Evolutionary conservation across 2,888 invertebrate genomes (phyloP), one percentile per base, ranked within the genome.

Genomic region (Anticlea derivata): DNA sequence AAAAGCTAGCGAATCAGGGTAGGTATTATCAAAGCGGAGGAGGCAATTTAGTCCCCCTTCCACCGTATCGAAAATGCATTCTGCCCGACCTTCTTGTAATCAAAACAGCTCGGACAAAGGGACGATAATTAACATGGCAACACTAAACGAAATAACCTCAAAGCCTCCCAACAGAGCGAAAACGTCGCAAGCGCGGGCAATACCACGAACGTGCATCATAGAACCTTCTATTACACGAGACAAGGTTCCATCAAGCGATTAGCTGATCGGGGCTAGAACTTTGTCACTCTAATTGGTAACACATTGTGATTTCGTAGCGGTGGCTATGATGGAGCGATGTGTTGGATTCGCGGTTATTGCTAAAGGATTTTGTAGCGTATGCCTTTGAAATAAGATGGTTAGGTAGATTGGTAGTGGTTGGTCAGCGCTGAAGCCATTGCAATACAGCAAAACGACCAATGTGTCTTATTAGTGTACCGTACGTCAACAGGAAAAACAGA

Each of bases 131-230:
- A 59, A 68, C 60, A 60, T 70, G 76, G 86, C 80, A 87, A 86
- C 80, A 83, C 80, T 52, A 58, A 63, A 39, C 41, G 63, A 69
- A 70, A 76, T 80, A 85, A 86, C 86, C 84, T 86, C 83, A 85
- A 85, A 87, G 84, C 80, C 85, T 85, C 66, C 62, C 77, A 78
- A 78, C 78, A 77, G 23, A 80, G 78, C 78, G 75, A 78, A 78
- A 81, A 79, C 76, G 74, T 75, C 77, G 74, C 74, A 69, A 69
- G 72, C 66, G 75, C 80, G 71, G 58, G 69, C 78, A 78, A 73
- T 74, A 67, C 61, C 68, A 65, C 78, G 71, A 75, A 78, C 63
- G 73, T 70, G 61, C 63, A 60, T 62, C 63, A 71, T 69, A 68
- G 65, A 68, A 65, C 68, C 66, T 55, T 34, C 45, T 13, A 27